These are phyloP conservation scores for Radopholus similis DNA, from an alignment of 1,140 invertebrate species.

Conservation along the genomic window DNA sequence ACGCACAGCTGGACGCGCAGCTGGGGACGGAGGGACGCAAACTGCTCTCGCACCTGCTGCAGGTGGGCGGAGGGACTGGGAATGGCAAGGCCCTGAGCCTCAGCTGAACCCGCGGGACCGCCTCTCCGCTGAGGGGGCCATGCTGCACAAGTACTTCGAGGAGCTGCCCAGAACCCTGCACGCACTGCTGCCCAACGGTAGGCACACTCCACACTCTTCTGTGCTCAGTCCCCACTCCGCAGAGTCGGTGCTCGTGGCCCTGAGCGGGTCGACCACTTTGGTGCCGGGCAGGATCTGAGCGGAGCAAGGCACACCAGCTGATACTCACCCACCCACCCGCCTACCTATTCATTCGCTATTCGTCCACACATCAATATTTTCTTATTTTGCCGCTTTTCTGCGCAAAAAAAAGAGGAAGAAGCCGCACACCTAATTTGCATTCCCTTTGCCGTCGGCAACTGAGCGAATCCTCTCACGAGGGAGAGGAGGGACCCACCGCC, in stretches of 20 bases:
- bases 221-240: neutral
- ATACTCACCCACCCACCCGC: too few species aligned
- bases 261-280: too few species aligned
- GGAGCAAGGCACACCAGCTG: too few species aligned
- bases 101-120: conserved; percentile 80
- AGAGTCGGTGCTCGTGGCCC: neutral
- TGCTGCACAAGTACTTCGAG: conserved; percentile 77
- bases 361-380: too few species aligned
- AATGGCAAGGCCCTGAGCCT: conserved; percentile 17
- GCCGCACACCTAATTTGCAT: too few species aligned
- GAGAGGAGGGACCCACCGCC: too few species aligned
- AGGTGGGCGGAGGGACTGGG: conserved; percentile 65
- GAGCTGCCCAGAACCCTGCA: conserved; percentile 33
- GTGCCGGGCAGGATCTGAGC: too few species aligned
- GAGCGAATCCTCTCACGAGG: too few species aligned
- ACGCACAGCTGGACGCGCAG: conserved; percentile 34
- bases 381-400: too few species aligned
- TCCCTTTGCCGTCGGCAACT: too few species aligned
- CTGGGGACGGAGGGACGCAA: conserved; percentile 31
- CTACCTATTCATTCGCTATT: too few species aligned
- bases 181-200: conserved; percentile 24
- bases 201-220: neutral
- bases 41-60: conserved; percentile 80
- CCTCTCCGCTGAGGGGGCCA: conserved; percentile 79
- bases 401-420: too few species aligned